Percentiles rank a stretch among this genome's conserved stretches.
These are phyloP conservation scores for Pseudopodoces humilis DNA, from an alignment of 2,113 vertebrate species.

Conservation along the genomic window DNA sequence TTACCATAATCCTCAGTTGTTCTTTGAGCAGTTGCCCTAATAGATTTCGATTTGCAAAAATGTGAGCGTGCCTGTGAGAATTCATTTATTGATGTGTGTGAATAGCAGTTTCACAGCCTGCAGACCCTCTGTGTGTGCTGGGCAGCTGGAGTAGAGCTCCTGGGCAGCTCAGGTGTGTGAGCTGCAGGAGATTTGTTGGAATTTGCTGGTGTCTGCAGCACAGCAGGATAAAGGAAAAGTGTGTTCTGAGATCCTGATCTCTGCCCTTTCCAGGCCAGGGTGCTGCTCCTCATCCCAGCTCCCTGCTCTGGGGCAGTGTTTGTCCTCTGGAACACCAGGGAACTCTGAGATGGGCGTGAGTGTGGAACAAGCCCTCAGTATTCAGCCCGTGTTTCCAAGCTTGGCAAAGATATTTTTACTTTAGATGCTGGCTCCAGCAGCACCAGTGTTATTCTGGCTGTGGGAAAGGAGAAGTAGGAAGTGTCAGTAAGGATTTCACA, in stretches of 20 bases:
- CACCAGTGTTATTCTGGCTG: not conserved
- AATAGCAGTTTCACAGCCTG: not conserved
- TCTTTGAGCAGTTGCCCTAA: not conserved
- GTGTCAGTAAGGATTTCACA: not conserved
- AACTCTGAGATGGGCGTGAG: rapidly evolving
- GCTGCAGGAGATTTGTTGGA: not conserved
- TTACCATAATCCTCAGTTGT: not conserved
- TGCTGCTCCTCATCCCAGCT: not conserved
- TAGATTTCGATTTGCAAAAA: not conserved
- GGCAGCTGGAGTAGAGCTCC: not conserved
- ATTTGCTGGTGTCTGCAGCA: not conserved
- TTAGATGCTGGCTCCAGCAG: not conserved
- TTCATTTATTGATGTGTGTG: not conserved
- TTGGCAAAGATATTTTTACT: not conserved
- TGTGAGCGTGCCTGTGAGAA: not conserved
- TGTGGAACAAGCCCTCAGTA: not conserved
- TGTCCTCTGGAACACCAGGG: not conserved
- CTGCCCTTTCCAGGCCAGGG: not conserved
- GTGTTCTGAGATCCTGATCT: not conserved
- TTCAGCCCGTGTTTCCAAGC: not conserved
- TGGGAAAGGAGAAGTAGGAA: not conserved
- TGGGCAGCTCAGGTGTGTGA: not conserved
- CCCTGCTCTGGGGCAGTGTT: not conserved
- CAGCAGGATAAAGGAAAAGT: not conserved
- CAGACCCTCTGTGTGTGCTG: not conserved